Percentiles rank a stretch among this genome's conserved stretches.
Evolutionary conservation across 1,140 invertebrate genomes (phyloP).

Genomic region (Pogonomyrmex barbatus): DNA sequence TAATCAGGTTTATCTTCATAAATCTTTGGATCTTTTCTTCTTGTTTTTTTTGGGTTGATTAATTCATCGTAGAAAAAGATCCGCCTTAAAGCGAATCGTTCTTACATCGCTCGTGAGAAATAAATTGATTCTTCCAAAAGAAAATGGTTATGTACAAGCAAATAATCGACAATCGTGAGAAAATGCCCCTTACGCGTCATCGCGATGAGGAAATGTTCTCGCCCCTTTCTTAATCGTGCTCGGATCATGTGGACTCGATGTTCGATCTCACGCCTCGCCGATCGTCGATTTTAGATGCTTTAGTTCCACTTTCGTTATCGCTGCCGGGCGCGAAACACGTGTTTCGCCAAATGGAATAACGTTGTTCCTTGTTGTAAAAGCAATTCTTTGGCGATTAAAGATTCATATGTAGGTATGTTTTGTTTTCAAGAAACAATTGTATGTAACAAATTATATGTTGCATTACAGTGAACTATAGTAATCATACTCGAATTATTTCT

Average conservation of each 20-base stretch:
- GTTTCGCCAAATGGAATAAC: constrained; percentile 69
- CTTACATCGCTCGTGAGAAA: neutral
- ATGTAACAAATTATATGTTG: neutral
- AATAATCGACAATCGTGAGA: constrained; percentile 69
- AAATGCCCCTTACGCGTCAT: constrained; percentile 37
- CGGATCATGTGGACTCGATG: constrained; percentile 68
- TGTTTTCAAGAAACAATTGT: neutral
- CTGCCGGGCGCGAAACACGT: constrained; percentile 65
- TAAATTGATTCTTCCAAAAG: neutral
- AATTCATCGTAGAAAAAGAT: neutral
- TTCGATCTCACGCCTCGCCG: constrained; percentile 73
- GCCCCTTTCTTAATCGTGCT: constrained; percentile 62
- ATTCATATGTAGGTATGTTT: neutral
- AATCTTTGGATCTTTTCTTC: neutral
- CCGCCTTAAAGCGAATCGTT: constrained; percentile 5
- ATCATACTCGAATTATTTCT: neutral
- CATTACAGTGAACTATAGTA: neutral
- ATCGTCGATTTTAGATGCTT: constrained; percentile 68
- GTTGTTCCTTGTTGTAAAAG: constrained; percentile 57
- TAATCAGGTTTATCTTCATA: neutral
- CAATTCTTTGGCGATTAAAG: neutral
- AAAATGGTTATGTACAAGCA: neutral
- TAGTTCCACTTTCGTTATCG: constrained; percentile 69
- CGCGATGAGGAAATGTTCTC: constrained; percentile 39
- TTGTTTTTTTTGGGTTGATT: neutral